These are phyloP conservation scores for Aplysina aerophoba DNA, from an alignment of 37 sponge, comb jelly and placozoan species.

Conservation along the genomic window DNA sequence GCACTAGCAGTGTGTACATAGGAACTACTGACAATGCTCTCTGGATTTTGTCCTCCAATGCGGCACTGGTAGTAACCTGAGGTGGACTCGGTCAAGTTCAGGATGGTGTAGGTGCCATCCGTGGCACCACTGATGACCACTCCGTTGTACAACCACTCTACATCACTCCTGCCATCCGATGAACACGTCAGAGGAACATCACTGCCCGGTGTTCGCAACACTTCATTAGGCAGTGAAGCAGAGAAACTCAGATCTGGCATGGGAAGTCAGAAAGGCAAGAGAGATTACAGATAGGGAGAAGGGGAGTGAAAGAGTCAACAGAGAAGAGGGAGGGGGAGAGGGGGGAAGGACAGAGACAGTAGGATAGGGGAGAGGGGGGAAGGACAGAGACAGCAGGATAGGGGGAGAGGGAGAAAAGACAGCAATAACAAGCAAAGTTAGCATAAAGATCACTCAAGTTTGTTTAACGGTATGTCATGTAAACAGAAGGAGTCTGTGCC, in stretches of 20 bases:
- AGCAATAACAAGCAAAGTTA: no score
- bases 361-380: no score
- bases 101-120: not conserved
- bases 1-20: not conserved
- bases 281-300: no score
- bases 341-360: no score
- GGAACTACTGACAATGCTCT: not conserved
- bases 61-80: conserved; percentile 21
- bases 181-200: not conserved
- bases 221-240: not conserved
- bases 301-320: no score
- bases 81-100: not conserved
- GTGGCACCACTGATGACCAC: no score
- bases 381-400: no score
- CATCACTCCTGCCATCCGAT: not conserved
- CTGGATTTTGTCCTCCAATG: not conserved
- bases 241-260: not conserved
- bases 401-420: no score
- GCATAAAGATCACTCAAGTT: no score
- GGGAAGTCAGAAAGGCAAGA: not conserved
- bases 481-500: no score
- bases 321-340: no score
- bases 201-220: not conserved
- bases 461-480: no score
- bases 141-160: conserved; percentile 14